Base-by-base conservation (phyloP, 2,888 invertebrate species). In the Pantelozetes paolii region DNA sequence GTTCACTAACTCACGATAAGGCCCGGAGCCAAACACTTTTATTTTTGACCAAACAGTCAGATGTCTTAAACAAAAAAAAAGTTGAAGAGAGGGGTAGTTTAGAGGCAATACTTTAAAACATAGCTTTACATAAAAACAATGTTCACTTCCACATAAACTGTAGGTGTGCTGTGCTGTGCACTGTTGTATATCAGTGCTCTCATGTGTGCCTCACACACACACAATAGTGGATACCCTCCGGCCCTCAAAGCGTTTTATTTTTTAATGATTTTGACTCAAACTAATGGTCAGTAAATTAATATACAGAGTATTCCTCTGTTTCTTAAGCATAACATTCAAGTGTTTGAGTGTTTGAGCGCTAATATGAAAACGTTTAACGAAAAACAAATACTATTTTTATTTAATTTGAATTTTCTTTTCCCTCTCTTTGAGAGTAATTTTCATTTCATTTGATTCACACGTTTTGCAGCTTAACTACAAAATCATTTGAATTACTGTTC, bases 101-200 rank as follows among this genome's bases (percentile, higher is more conserved):
- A 64, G 36, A 28, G 57, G 23, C 28, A 40, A 30, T n/a, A n/a
- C 20, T 40, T 18, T 40, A 64, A 64, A 64, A 64, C 40, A 64
- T 64, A 36, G 36, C 30, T 64, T 64, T 64, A 45, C 69, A 69
- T 69, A 69, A 69, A 36, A 69, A 69, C 69, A 69, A 69, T 69
- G 42, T 69, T 69, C 23, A 26, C 69, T 36, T 45, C 23, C 42
- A 69, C 26, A 69, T 40, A 64, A 64, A 64, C 64, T 64, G 64
- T 64, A 64, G 64, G 64, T 30, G 64, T 64, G 64, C 40, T n/a
- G 28, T 23, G 20, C 20, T n/a, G 23, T 11, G 13, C 57, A 26
- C 28, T 30, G 28, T 23, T 64, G 36, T 36, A 11, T 54, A 28
- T 54, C 2, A 2, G 23, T 9, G 9, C 20, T 40, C 36, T 23